Conservation (phyloP, 1,140 invertebrate species). For the Mya arenaria region DNA sequence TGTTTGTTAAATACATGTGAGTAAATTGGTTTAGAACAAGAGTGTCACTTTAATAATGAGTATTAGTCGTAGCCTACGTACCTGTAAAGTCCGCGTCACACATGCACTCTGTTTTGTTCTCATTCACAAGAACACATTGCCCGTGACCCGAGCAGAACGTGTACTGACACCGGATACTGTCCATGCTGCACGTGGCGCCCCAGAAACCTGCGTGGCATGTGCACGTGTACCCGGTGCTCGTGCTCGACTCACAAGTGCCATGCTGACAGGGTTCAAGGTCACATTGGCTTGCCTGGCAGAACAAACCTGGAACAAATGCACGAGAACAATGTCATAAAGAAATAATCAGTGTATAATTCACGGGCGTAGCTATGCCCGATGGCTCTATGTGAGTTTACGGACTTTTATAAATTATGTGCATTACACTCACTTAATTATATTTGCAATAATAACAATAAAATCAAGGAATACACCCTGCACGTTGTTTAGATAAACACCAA, state of each 20-base stretch:
- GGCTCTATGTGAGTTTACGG: too few relatives aligned
- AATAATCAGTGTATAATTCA: too few relatives aligned
- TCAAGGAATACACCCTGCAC: too few relatives aligned
- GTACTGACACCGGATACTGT: not conserved
- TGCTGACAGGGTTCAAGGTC: constrained; percentile 19
- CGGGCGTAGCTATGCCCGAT: too few relatives aligned
- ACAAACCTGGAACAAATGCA: constrained; percentile 45
- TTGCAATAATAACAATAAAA: not conserved
- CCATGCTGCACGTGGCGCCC: constrained; percentile 20
- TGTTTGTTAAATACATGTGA: too few relatives aligned
- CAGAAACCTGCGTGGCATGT: constrained; percentile 21
- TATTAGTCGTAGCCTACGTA: too few relatives aligned
- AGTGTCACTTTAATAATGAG: too few relatives aligned
- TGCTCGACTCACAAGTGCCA: constrained; percentile 9
- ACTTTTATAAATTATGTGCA: too few relatives aligned
- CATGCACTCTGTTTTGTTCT: not conserved
- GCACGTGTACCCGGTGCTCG: constrained; percentile 8
- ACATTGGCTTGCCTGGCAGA: constrained; percentile 37
- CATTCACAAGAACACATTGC: not conserved
- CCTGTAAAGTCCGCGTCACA: not conserved
- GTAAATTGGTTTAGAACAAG: too few relatives aligned
- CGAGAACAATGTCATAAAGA: too few relatives aligned
- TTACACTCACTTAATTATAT: too few relatives aligned
- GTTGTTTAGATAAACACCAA: too few relatives aligned
- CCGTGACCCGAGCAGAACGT: constrained; percentile 32